Percentiles rank a stretch among this genome's conserved stretches.
These are phyloP conservation scores for Chymomyza procnemis DNA, from an alignment of 2,888 invertebrate species.

Conservation along the genomic window DNA sequence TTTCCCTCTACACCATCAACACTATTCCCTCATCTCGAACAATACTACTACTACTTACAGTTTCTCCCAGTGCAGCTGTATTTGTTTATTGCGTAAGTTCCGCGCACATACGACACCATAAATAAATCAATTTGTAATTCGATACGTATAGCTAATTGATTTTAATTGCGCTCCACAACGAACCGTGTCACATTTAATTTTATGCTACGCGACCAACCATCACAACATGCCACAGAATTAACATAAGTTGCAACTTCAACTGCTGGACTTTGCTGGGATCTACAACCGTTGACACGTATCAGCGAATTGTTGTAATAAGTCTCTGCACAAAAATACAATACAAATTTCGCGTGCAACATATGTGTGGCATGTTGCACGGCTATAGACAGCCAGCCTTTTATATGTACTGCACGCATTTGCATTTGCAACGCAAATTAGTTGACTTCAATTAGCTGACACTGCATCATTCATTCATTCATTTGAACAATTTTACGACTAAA, in stretches of 20 bases:
- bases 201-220: conserved; percentile 14
- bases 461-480: conserved; percentile 39
- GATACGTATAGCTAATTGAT: conserved; percentile 58
- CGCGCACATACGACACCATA: conserved; percentile 36
- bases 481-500: background rate
- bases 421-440: conserved; percentile 54
- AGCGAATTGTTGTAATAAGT: conserved; percentile 14
- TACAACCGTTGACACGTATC: background rate
- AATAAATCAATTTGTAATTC: conserved; percentile 57
- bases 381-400: conserved; percentile 45
- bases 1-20: no score
- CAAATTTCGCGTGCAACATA: background rate
- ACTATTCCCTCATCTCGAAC: no score
- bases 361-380: background rate
- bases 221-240: conserved; percentile 20
- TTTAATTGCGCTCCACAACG: conserved; percentile 40
- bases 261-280: background rate
- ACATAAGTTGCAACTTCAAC: background rate
- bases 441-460: conserved; percentile 51
- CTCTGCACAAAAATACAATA: background rate
- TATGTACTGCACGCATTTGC: conserved; percentile 26
- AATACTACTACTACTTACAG: no score
- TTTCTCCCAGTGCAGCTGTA: background rate
- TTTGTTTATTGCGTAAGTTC: background rate
- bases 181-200: conserved; percentile 45